phyloP scores from a whole-genome alignment of 2,113 vertebrate species.

The Scortum barcoo region DNA sequence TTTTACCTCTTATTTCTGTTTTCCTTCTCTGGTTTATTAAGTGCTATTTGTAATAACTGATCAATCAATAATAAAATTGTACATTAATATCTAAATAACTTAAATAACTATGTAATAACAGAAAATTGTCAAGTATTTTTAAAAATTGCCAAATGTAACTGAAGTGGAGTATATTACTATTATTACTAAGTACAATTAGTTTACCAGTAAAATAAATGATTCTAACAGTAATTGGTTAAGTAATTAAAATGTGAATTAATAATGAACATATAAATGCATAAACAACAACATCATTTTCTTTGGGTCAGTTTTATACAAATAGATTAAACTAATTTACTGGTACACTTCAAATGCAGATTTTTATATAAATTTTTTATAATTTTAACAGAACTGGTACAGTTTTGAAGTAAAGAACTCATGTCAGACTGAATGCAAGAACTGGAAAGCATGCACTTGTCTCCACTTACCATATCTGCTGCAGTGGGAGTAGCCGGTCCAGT shows the following conservation, averaged over 20 bases:
- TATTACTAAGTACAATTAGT: neutral
- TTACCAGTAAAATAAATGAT: neutral
- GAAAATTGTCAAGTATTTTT: too few species aligned
- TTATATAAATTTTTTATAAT: too few species aligned
- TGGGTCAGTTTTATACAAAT: neutral
- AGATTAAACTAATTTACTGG: neutral
- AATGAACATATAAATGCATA: neutral
- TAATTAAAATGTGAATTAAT: neutral
- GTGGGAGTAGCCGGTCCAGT: slow-evolving; percentile 29
- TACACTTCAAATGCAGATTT: neutral
- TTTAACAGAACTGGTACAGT: too few species aligned
- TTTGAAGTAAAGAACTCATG: neutral
- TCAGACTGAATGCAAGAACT: neutral
- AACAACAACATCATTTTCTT: neutral
- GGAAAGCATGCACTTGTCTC: slow-evolving; percentile 1
- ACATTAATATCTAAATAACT: neutral
- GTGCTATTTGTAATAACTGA: neutral
- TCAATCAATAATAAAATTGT: neutral
- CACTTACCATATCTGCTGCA: slow-evolving; percentile 68
- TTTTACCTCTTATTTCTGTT: neutral
- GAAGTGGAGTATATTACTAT: neutral
- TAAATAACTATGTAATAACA: neutral
- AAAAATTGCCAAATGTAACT: neutral
- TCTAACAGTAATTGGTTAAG: neutral
- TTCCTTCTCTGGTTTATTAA: neutral